These are phyloP conservation scores for Seira ritae DNA, from an alignment of 2,888 invertebrate genomes.

Conservation along the genomic window DNA sequence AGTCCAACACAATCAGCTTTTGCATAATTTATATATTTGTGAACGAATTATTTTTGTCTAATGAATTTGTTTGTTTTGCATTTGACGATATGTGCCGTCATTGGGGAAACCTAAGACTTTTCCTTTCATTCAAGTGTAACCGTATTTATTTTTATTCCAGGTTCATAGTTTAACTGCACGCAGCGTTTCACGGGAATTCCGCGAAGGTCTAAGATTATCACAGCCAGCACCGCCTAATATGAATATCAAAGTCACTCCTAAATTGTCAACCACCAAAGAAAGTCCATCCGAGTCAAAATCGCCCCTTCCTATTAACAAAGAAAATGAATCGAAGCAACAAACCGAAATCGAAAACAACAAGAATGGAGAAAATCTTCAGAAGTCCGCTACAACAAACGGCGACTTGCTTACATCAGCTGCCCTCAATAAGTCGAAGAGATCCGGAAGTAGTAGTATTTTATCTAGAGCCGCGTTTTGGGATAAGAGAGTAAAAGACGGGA, in stretches of 20 bases:
- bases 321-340: conserved; percentile 25
- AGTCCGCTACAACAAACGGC: background rate
- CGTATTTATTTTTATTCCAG: conserved; percentile 75
- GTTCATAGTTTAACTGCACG: conserved; percentile 88
- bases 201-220: conserved; percentile 81
- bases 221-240: conserved; percentile 73
- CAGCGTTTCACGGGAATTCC: conserved; percentile 85
- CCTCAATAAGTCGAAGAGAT: conserved; percentile 39
- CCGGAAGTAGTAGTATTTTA: conserved; percentile 47
- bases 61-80: no score
- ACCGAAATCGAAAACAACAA: background rate
- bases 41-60: no score
- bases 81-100: no score
- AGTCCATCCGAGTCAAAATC: conserved; percentile 21
- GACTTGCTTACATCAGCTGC: conserved; percentile 34
- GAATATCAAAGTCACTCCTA: conserved; percentile 69
- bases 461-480: conserved; percentile 74
- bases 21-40: no score
- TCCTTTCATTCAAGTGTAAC: no score
- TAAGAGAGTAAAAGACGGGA: conserved; percentile 72
- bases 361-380: background rate
- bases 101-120: no score
- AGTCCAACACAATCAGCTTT: no score
- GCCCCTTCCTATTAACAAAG: no score
- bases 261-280: conserved; percentile 24